Evolutionary conservation across 2,113 vertebrate species (phyloP).

Genomic region (Pedionomus torquatus): DNA sequence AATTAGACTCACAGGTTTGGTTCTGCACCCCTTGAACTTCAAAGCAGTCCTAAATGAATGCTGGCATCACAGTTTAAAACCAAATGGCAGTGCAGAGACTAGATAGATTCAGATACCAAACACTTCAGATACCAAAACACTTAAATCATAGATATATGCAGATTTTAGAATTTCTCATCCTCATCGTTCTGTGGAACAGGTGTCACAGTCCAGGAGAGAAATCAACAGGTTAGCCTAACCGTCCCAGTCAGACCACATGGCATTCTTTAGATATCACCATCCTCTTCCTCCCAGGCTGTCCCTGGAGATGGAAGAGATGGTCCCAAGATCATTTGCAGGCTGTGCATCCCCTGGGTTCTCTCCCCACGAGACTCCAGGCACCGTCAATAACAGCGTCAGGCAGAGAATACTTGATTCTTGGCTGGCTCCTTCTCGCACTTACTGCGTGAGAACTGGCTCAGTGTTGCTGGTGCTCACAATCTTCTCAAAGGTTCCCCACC

Average conservation of each 20-base stretch:
- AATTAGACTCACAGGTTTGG: not conserved
- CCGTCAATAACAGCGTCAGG: not conserved
- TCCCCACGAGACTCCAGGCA: not conserved
- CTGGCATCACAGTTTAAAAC: not conserved
- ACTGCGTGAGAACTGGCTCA: not conserved
- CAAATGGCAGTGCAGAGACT: not conserved
- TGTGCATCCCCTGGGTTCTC: accelerated
- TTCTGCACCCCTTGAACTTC: not conserved
- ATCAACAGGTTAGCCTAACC: accelerated
- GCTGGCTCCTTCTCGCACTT: not conserved
- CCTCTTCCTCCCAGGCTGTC: not conserved
- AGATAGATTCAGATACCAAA: not conserved
- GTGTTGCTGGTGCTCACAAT: not conserved
- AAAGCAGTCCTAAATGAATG: not conserved
- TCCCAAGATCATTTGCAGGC: not conserved
- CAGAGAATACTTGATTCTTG: not conserved
- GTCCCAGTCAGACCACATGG: not conserved
- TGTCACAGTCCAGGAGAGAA: not conserved
- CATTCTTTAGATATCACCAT: not conserved
- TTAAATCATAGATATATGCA: not conserved
- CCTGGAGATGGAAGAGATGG: not conserved
- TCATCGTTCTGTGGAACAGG: not conserved
- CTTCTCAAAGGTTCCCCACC: not conserved
- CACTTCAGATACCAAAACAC: not conserved
- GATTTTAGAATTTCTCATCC: not conserved